phyloP scores from a whole-genome alignment of 2,797 vertebrate genomes.

The Cuniculus paca region DNA sequence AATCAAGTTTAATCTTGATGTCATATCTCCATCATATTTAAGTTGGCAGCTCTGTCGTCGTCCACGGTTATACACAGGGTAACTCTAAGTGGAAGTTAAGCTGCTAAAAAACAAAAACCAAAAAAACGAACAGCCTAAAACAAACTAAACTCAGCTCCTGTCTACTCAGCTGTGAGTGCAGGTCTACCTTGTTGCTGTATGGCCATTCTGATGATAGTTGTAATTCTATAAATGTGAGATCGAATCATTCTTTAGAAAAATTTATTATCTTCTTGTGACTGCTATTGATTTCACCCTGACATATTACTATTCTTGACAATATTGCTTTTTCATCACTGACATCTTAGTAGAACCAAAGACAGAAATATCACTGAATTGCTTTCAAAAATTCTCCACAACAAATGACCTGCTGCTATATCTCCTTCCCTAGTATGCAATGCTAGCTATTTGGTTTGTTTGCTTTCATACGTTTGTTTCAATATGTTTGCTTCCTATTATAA shows the following conservation, averaged over 20 bases:
- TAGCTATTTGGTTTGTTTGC: slow-evolving; percentile 33
- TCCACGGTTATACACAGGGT: background rate
- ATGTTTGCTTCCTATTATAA: slow-evolving; percentile 56
- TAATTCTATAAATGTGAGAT: slow-evolving; percentile 48
- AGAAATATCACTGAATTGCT: slow-evolving; percentile 61
- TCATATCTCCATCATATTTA: background rate
- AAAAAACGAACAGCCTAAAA: background rate
- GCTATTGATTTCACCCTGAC: slow-evolving; percentile 74
- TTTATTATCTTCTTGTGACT: slow-evolving; percentile 47
- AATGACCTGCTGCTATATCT: slow-evolving; percentile 39
- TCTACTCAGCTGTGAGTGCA: background rate
- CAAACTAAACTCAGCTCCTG: background rate
- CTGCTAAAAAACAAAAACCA: background rate
- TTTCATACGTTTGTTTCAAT: slow-evolving; percentile 62
- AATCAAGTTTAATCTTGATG: background rate
- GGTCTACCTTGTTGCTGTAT: background rate
- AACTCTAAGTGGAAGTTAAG: background rate
- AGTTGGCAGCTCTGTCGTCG: background rate
- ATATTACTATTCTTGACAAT: slow-evolving; percentile 62
- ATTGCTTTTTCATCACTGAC: slow-evolving; percentile 62
- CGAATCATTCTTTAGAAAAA: slow-evolving; percentile 65
- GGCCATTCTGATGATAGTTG: slow-evolving; percentile 55
- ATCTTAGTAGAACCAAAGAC: slow-evolving; percentile 61
- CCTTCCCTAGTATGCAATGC: background rate
- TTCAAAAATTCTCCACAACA: slow-evolving; percentile 65